These are phyloP conservation scores for Platyrinchus mystaceus DNA, from an alignment of 2,797 vertebrate species.

Conservation along the genomic window DNA sequence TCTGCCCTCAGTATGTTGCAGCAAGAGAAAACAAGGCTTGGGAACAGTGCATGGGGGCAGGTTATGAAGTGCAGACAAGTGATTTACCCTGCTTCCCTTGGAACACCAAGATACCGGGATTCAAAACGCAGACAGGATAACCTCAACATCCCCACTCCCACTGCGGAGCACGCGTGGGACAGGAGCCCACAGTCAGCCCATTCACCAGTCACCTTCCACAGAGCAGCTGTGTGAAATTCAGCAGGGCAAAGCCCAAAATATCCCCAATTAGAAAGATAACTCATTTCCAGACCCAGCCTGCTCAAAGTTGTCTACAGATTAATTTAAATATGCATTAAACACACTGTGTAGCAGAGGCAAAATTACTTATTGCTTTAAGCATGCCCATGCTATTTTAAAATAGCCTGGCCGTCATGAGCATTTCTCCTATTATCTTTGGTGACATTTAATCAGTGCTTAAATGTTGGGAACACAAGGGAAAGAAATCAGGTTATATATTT, in stretches of 20 bases:
- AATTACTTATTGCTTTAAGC: slow-evolving; percentile 67
- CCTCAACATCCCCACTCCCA: background rate
- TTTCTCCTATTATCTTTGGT: slow-evolving; percentile 69
- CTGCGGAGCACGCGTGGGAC: accelerated
- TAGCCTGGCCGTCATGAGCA: slow-evolving; percentile 57
- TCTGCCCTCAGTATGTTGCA: background rate
- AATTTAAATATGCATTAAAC: slow-evolving; percentile 58
- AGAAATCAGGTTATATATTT: slow-evolving; percentile 58
- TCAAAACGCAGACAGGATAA: background rate
- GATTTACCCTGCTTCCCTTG: background rate
- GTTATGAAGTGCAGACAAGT: background rate
- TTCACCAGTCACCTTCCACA: background rate
- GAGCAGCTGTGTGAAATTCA: background rate
- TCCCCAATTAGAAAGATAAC: slow-evolving; percentile 28
- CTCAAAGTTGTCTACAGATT: slow-evolving; percentile 55
- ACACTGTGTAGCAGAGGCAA: slow-evolving; percentile 52
- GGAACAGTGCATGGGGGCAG: background rate
- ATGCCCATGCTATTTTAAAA: slow-evolving; percentile 68
- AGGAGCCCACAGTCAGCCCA: background rate
- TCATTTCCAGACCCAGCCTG: slow-evolving; percentile 19
- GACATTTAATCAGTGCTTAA: slow-evolving; percentile 68
- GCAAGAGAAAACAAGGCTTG: background rate
- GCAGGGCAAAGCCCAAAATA: slow-evolving; percentile 22
- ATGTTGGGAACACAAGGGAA: slow-evolving; percentile 58
- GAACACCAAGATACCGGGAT: background rate